phyloP scores from a whole-genome alignment of 2,888 invertebrate genomes.

The Synanthedon myopaeformis region DNA sequence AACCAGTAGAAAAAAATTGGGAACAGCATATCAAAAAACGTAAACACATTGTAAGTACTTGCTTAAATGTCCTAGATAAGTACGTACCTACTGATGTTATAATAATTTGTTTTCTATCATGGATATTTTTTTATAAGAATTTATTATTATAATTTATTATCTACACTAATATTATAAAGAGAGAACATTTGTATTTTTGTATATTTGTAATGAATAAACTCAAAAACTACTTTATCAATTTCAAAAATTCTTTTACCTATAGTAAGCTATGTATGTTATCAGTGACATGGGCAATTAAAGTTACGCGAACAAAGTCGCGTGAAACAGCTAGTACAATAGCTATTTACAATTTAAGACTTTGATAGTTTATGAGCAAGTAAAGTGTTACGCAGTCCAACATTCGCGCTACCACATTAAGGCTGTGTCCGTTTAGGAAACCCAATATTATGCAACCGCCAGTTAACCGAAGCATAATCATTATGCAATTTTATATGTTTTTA shows the following conservation, averaged over 20 bases:
- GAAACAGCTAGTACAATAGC: too few relatives aligned
- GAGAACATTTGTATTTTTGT: neutral
- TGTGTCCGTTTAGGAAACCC: slow-evolving; percentile 39
- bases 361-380: neutral
- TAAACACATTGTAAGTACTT: too few relatives aligned
- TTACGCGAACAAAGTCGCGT: too few relatives aligned
- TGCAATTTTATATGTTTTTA: neutral
- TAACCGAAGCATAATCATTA: neutral
- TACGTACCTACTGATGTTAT: too few relatives aligned
- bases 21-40: too few relatives aligned
- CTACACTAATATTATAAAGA: neutral
- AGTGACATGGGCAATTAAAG: too few relatives aligned
- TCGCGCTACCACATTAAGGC: neutral
- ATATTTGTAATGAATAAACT: neutral
- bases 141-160: too few relatives aligned
- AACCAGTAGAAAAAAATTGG: too few relatives aligned
- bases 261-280: too few relatives aligned
- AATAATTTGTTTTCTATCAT: neutral
- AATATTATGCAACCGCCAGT: slow-evolving; percentile 26
- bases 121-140: neutral
- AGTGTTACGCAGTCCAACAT: neutral
- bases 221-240: neutral
- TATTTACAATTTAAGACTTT: too few relatives aligned
- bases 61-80: too few relatives aligned
- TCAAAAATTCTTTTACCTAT: neutral